phyloP scores from a whole-genome alignment of 2,888 invertebrate species.

The Suillia variegata region DNA sequence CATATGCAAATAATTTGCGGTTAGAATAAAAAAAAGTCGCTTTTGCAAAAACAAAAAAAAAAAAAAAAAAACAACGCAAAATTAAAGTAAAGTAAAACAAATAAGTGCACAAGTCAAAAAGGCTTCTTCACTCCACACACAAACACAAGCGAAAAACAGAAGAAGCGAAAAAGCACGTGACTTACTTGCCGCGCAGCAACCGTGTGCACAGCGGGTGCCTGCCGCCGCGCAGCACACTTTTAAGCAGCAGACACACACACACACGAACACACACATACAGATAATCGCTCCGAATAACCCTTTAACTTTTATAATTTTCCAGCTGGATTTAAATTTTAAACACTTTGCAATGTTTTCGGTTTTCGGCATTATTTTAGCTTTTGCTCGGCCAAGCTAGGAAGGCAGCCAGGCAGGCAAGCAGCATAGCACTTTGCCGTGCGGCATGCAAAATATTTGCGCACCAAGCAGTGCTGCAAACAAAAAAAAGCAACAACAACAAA shows the following conservation, averaged over 20 bases:
- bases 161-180: neutral
- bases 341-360: neutral
- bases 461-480: neutral
- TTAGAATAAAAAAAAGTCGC: neutral
- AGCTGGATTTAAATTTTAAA: neutral
- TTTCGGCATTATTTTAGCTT: neutral
- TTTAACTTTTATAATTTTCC: neutral
- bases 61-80: slow-evolving; percentile 36
- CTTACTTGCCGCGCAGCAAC: neutral
- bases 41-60: slow-evolving; percentile 10
- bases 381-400: too few relatives aligned
- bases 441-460: slow-evolving; percentile 15
- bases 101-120: slow-evolving; percentile 52
- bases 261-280: slow-evolving; percentile 1
- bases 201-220: neutral
- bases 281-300: neutral
- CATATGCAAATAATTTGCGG: too few relatives aligned
- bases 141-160: too few relatives aligned
- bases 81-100: too few relatives aligned
- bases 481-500: neutral
- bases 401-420: neutral
- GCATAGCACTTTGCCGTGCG: neutral
- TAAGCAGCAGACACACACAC: neutral
- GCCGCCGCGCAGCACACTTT: too few relatives aligned
- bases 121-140: slow-evolving; percentile 25